Evolutionary conservation across 2,888 invertebrate species (phyloP), one percentile per base, ranked within the genome.

Genomic region (Eutolmus rufibarbis): DNA sequence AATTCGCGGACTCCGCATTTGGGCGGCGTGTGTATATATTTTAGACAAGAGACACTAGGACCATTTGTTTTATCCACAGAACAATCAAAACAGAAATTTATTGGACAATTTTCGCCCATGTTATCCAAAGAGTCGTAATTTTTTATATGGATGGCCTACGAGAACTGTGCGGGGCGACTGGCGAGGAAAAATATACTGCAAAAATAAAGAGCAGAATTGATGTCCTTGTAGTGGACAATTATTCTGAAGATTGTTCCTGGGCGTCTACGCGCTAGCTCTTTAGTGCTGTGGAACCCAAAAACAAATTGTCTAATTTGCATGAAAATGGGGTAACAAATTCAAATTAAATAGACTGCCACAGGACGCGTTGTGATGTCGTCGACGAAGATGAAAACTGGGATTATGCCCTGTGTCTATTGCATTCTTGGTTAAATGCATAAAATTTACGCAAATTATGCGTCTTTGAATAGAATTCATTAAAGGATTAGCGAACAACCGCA

Each of bases 11-110:
- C 34, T n/a, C 66, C 66, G 2, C 66, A 66, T 66, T 66, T 28
- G 9, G 19, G 28, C 8, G 66, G 66, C 66, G 66, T 43, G 57
- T 84, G 23, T 23, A 37, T 74, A 66, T 84, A 84, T 84, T 84
- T 37, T 84, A 66, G 76, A 86, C 74, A 86, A 43, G 86, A 74
- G 86, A 86, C 86, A 74, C 74, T 74, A 51, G 16, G 51, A 43
- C 28, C 86, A 88, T 88, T 88, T 84, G 88, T 81, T 87, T 87
- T 88, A 87, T 88, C 87, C 86, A 57, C 88, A 87, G 85, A 86
- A 87, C 88, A 88, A 88, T 88, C 88, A 87, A 88, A 88, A 87
- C 88, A 86, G 88, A 82, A 88, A 88, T 88, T 88, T 88, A 88
- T 88, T 87, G 88, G 86, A 74, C 88, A 86, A 88, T 88, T 88